Conservation (phyloP, 2,888 invertebrate species). For the Unio delphinus region DNA sequence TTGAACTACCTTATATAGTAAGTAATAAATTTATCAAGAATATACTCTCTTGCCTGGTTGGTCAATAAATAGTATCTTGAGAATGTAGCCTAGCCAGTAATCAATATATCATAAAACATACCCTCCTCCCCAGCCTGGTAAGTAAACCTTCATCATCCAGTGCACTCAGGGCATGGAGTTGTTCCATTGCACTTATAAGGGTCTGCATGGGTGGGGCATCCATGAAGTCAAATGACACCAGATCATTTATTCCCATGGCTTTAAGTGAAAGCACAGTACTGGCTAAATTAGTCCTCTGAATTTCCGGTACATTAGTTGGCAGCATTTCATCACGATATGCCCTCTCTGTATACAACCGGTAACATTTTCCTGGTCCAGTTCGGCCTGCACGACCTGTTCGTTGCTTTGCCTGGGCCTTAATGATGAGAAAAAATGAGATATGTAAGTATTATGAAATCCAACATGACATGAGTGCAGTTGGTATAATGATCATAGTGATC, state of each 20-base stretch:
- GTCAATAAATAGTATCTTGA: neutral
- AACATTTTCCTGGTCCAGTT: conserved; percentile 97
- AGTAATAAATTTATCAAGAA: neutral
- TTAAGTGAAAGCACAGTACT: conserved; percentile 96
- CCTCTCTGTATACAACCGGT: conserved; percentile 96
- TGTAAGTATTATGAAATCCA: too few species aligned
- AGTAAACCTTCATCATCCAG: conserved; percentile 84
- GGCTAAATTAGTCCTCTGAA: conserved; percentile 97
- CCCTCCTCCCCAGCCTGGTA: conserved; percentile 77
- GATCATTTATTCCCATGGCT: conserved; percentile 99
- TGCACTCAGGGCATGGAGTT: conserved; percentile 95
- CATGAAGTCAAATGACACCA: conserved; percentile 99
- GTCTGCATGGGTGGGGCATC: conserved; percentile 99
- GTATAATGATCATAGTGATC: too few species aligned
- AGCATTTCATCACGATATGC: conserved; percentile 99
- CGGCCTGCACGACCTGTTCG: conserved; percentile 96
- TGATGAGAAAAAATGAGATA: too few species aligned
- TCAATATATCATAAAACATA: conserved; percentile 41
- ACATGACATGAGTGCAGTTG: too few species aligned
- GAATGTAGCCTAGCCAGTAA: conserved; percentile 5
- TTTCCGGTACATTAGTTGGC: conserved; percentile 87
- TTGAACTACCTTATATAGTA: too few species aligned
- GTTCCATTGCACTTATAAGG: conserved; percentile 96
- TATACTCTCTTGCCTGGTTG: neutral
- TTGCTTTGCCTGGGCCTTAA: conserved; percentile 94